Evolutionary conservation across 2,113 vertebrate species (phyloP), one percentile per base, ranked within the genome.

Genomic region (Phoenicopterus ruber): DNA sequence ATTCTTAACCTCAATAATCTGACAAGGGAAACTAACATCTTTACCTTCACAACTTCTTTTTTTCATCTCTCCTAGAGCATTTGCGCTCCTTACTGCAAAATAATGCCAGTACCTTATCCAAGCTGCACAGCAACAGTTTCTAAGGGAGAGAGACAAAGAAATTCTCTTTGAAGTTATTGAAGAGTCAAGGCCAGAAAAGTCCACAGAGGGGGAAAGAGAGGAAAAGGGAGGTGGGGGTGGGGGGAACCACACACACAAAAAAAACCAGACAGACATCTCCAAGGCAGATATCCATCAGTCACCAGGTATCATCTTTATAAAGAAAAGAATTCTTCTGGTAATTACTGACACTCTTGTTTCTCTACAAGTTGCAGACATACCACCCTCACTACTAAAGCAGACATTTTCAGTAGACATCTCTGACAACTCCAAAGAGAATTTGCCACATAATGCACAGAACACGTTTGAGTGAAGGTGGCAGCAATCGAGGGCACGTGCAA

Each of bases 1-100:
- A 31, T 83, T 82, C 85, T 93, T 93, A 95, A 93, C 50, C 55
- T 91, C 46, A 81, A 34, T 65, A 71, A 69, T 46, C 46, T 58
- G 46, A 54, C 32, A n/a, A 58, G 32, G 13, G 32, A 77, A 88
- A 42, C 21, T 40, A 80, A 67, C 10, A 63, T 24, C 17, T 91
- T 88, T 82, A 54, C 36, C n/a, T 65, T 42, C 29, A 13, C 31
- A 1, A 46, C 20, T 82, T 38, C 21, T 58, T 62, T 84, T 54
- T 44, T 49, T 9, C 6, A 19, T 54, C 36, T 59, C 7, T 66
- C 16, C 42, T 73, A 73, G 29, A 73, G 25, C 18, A 62, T 77
- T 54, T 83, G 31, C 4, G 1, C 16, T 62, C 52, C 46, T 93
- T 42, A 78, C 14, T 58, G 40, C 44, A 94, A 88, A 93, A 76